A percentile compares a stretch with the other conserved stretches of the same genome.
Evolutionary conservation across 2,113 vertebrate genomes (phyloP).

Genomic region (Sander vitreus): DNA sequence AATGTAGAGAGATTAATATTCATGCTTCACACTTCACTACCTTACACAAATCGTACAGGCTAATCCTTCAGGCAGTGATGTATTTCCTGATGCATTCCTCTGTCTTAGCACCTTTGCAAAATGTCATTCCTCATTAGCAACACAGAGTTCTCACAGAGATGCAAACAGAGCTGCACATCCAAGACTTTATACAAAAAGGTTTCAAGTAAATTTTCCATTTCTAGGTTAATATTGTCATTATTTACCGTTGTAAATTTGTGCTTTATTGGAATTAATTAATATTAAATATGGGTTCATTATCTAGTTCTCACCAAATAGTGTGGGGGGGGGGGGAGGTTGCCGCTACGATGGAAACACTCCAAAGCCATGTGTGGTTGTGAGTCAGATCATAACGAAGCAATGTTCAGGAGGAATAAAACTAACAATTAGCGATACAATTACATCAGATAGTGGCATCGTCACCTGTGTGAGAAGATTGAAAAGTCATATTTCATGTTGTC

Average conservation of each 20-base stretch:
- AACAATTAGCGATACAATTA: neutral
- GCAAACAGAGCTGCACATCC: neutral
- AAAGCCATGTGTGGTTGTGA: too few species aligned
- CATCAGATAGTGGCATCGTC: neutral
- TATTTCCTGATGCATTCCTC: constrained; percentile 10
- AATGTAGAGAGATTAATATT: constrained; percentile 33
- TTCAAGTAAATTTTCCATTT: neutral
- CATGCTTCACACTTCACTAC: constrained; percentile 39
- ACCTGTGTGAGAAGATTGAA: neutral
- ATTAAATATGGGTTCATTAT: neutral
- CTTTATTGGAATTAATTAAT: neutral
- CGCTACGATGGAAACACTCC: too few species aligned
- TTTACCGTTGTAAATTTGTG: neutral
- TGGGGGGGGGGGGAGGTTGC: neutral
- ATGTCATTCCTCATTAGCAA: neutral
- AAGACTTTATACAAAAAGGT: neutral
- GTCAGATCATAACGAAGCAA: neutral
- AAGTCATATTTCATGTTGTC: neutral
- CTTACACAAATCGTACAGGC: constrained; percentile 15
- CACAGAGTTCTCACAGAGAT: neutral
- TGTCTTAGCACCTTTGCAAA: constrained; percentile 26
- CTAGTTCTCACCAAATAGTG: neutral
- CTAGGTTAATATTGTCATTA: neutral
- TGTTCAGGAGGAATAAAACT: neutral
- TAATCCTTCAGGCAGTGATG: constrained; percentile 18